These are phyloP conservation scores for Halichondria panicea DNA, from an alignment of 37 sponge, comb jelly and placozoan genomes.

Conservation along the genomic window DNA sequence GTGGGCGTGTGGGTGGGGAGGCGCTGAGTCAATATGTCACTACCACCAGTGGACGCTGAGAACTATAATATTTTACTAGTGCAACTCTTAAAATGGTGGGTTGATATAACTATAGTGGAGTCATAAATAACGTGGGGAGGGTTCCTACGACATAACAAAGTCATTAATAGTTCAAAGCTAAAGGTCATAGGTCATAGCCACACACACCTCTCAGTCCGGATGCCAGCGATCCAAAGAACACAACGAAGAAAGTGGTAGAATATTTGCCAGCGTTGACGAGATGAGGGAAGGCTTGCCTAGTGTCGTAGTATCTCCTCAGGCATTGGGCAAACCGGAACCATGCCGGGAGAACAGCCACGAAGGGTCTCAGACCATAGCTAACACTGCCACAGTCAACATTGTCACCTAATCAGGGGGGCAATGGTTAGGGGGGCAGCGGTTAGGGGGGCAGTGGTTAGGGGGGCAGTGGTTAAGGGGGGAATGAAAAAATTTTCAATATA, in stretches of 20 bases:
- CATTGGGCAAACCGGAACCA: slow-evolving; percentile 94
- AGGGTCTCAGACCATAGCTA: slow-evolving; percentile 54
- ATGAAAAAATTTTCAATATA: too few species aligned
- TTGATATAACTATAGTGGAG: too few species aligned
- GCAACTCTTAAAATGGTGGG: too few species aligned
- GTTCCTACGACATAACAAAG: slow-evolving; percentile 4
- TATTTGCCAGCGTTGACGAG: slow-evolving; percentile 93
- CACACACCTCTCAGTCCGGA: slow-evolving; percentile 18
- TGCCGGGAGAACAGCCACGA: slow-evolving; percentile 82
- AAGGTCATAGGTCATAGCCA: slow-evolving; percentile 4
- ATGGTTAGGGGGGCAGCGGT: background rate
- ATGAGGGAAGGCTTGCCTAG: slow-evolving; percentile 68
- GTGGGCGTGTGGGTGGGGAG: background rate
- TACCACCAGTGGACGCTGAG: background rate
- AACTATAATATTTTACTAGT: too few species aligned
- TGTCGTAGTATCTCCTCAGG: slow-evolving; percentile 75
- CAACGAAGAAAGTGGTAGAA: slow-evolving; percentile 84
- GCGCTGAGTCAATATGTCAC: background rate
- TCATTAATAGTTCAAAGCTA: background rate
- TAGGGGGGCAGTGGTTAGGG: background rate
- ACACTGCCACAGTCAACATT: slow-evolving; percentile 46
- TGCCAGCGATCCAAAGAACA: slow-evolving; percentile 71
- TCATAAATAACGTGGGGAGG: background rate
- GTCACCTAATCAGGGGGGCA: slow-evolving; percentile 1
- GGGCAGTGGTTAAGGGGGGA: too few species aligned